These are phyloP conservation scores for Lasioglossum marginatum DNA, from an alignment of 2,888 invertebrate species.

Conservation along the genomic window DNA sequence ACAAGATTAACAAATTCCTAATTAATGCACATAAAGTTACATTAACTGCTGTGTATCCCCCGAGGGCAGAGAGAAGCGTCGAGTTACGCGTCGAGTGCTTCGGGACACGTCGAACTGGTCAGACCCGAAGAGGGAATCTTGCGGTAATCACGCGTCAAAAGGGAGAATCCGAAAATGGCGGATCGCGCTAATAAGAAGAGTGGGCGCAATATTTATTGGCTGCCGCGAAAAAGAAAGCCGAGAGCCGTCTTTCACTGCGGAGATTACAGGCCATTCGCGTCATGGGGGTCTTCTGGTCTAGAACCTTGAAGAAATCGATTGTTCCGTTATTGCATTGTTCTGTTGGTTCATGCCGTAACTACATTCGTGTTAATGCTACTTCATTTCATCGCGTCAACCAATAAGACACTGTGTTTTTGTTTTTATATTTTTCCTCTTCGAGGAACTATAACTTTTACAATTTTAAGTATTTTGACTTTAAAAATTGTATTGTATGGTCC, in stretches of 20 bases:
- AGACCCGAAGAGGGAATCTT: slow-evolving; percentile 22
- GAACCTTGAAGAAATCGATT: not conserved
- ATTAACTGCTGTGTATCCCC: not conserved
- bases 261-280: slow-evolving; percentile 69
- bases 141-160: slow-evolving; percentile 47
- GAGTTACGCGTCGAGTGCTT: slow-evolving; percentile 14
- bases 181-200: slow-evolving; percentile 68
- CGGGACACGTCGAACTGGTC: not conserved
- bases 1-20: slow-evolving; percentile 6
- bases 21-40: slow-evolving; percentile 12
- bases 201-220: slow-evolving; percentile 71
- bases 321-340: not conserved
- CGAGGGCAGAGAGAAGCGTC: not conserved
- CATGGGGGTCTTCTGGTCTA: not conserved
- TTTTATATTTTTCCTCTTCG: no score
- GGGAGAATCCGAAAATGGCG: slow-evolving; percentile 49
- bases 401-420: no score
- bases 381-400: no score
- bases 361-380: no score
- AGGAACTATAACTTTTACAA: no score
- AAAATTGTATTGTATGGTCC: no score
- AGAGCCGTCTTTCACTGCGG: slow-evolving; percentile 53
- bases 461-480: no score
- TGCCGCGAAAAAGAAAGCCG: slow-evolving; percentile 55
- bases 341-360: no score